Conservation (phyloP, 2,888 invertebrate species). For the Noctua comes region DNA sequence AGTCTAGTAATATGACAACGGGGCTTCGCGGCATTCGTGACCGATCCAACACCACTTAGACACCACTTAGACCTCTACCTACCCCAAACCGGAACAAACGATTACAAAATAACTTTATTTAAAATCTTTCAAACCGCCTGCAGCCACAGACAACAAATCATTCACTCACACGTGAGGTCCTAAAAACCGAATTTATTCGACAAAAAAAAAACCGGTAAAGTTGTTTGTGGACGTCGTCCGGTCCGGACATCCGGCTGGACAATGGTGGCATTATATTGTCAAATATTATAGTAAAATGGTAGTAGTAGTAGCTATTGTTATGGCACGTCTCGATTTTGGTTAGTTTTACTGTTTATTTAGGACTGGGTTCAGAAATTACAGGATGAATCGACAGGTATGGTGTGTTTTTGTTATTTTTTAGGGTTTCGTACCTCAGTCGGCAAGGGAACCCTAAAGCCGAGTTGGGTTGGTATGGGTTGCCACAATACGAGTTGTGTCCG, state of each 20-base stretch:
- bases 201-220: conserved; percentile 54
- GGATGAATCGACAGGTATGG: not conserved
- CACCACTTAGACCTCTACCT: conserved; percentile 12
- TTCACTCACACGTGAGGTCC: conserved; percentile 60
- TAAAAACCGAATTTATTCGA: conserved; percentile 34
- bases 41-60: not conserved
- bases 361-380: conserved; percentile 1
- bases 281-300: conserved; percentile 52
- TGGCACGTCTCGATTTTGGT: conserved; percentile 52
- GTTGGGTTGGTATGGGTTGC: too few species aligned
- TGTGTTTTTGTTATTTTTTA: not conserved
- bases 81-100: conserved; percentile 46
- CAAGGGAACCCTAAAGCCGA: too few species aligned
- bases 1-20: not conserved
- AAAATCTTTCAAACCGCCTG: conserved; percentile 25
- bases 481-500: too few species aligned
- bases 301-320: conserved; percentile 51
- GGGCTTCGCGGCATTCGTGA: not conserved
- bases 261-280: conserved; percentile 56
- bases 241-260: conserved; percentile 63
- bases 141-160: conserved; percentile 57
- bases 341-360: conserved; percentile 44
- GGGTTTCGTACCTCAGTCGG: too few species aligned
- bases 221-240: conserved; percentile 66
- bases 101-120: conserved; percentile 11